Evolutionary conservation across 2,888 invertebrate species (phyloP).

Genomic region (Dryocosmus kuriphilus): DNA sequence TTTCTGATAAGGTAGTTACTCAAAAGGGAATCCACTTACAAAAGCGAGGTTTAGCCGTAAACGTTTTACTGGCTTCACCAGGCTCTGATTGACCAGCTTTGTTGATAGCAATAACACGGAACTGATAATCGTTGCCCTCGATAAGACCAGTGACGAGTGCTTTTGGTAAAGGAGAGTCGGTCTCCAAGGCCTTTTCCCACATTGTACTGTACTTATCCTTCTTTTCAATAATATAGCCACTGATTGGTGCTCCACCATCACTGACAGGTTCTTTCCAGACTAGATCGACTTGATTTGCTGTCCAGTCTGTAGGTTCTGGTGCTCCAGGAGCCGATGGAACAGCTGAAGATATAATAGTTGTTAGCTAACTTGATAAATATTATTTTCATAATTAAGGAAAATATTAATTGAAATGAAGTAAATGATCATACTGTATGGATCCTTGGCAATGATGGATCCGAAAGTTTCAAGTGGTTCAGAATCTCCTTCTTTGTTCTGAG

Average conservation of each 20-base stretch:
- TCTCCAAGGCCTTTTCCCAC: constrained; percentile 95
- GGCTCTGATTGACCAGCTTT: constrained; percentile 96
- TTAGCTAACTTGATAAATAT: constrained; percentile 21
- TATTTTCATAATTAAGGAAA: not conserved
- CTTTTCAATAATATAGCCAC: constrained; percentile 95
- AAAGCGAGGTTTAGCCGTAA: constrained; percentile 91
- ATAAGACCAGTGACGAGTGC: constrained; percentile 93
- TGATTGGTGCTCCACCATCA: constrained; percentile 96
- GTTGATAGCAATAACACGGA: constrained; percentile 96
- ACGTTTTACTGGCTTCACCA: constrained; percentile 91
- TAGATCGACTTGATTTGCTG: constrained; percentile 93
- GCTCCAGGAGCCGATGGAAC: constrained; percentile 92
- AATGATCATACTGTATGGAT: constrained; percentile 91
- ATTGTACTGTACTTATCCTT: constrained; percentile 94
- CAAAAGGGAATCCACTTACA: constrained; percentile 76
- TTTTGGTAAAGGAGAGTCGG: constrained; percentile 84
- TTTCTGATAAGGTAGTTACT: not conserved
- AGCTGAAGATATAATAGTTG: constrained; percentile 79
- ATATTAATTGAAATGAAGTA: not conserved
- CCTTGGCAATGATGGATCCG: constrained; percentile 93
- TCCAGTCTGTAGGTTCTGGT: constrained; percentile 96
- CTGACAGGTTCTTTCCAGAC: constrained; percentile 93
- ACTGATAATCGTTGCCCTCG: constrained; percentile 98
- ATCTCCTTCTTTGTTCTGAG: constrained; percentile 96
- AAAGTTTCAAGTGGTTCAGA: constrained; percentile 97